Evolutionary conservation across 1,140 invertebrate genomes (phyloP).

Genomic region (Nixonia krombeini): DNA sequence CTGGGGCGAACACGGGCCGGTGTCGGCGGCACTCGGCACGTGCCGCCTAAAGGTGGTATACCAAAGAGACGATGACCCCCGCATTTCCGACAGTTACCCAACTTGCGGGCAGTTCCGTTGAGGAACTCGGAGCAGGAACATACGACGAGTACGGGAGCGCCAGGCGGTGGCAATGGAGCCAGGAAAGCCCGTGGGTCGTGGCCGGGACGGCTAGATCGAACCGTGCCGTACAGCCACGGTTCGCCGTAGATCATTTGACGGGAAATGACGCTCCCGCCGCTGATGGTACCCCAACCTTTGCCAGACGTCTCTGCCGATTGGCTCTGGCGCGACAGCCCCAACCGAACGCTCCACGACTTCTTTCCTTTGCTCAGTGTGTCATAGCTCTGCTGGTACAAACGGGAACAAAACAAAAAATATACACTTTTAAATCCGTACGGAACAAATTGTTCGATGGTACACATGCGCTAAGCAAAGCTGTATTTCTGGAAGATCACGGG

Average conservation of each 20-base stretch:
- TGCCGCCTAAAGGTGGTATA: slow-evolving; percentile 71
- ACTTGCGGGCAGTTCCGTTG: slow-evolving; percentile 81
- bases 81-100: slow-evolving; percentile 83
- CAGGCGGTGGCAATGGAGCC: slow-evolving; percentile 51
- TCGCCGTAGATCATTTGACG: slow-evolving; percentile 87
- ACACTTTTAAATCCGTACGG: no score
- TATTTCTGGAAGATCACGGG: no score
- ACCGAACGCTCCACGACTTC: slow-evolving; percentile 69
- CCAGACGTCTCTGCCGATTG: slow-evolving; percentile 63
- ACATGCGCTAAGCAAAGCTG: no score
- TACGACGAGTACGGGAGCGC: slow-evolving; percentile 78
- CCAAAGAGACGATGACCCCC: slow-evolving; percentile 80
- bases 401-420: no score
- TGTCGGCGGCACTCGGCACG: slow-evolving; percentile 75
- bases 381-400: no score
- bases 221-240: slow-evolving; percentile 84
- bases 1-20: slow-evolving; percentile 64
- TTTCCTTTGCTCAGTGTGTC: slow-evolving; percentile 67
- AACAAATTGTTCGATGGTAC: no score
- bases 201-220: slow-evolving; percentile 70
- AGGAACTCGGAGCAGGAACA: slow-evolving; percentile 84
- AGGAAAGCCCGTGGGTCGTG: slow-evolving; percentile 43
- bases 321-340: slow-evolving; percentile 63
- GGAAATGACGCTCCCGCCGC: slow-evolving; percentile 75
- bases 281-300: slow-evolving; percentile 73